These are phyloP conservation scores for Polyommatus icarus DNA, from an alignment of 2,888 invertebrate genomes.

Conservation along the genomic window DNA sequence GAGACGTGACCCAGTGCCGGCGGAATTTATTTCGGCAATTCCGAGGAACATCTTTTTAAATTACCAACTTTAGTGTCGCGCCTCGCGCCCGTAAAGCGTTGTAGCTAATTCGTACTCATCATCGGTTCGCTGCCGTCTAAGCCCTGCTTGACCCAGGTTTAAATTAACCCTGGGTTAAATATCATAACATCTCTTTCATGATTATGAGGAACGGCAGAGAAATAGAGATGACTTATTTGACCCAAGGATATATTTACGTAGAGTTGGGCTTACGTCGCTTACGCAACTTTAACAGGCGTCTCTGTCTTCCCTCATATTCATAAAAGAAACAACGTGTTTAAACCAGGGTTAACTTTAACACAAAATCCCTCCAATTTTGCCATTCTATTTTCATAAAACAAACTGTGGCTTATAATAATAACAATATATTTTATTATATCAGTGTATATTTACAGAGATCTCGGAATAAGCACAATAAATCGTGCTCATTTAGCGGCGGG, in stretches of 20 bases:
- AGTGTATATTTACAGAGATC: slow-evolving; percentile 6
- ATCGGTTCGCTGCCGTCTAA: not conserved
- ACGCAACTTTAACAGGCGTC: not conserved
- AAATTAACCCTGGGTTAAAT: not conserved
- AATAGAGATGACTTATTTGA: no score
- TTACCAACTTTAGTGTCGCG: slow-evolving; percentile 16
- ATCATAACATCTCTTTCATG: not conserved
- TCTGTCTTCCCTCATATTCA: not conserved
- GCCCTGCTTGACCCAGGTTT: not conserved
- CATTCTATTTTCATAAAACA: not conserved
- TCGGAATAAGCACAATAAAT: slow-evolving; percentile 16
- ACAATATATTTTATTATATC: not conserved
- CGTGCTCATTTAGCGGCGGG: not conserved
- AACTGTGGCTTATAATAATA: not conserved
- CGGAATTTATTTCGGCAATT: slow-evolving; percentile 26
- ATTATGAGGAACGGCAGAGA: not conserved
- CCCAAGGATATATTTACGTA: no score
- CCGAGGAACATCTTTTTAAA: slow-evolving; percentile 15
- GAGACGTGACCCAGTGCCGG: slow-evolving; percentile 30
- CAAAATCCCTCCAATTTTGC: not conserved
- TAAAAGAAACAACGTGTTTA: not conserved
- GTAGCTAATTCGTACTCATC: not conserved
- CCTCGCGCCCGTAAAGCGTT: not conserved
- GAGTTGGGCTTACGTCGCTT: no score
- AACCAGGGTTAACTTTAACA: not conserved